Base-by-base conservation (phyloP, 2,113 vertebrate genomes). In the Crotalus viridis region DNA sequence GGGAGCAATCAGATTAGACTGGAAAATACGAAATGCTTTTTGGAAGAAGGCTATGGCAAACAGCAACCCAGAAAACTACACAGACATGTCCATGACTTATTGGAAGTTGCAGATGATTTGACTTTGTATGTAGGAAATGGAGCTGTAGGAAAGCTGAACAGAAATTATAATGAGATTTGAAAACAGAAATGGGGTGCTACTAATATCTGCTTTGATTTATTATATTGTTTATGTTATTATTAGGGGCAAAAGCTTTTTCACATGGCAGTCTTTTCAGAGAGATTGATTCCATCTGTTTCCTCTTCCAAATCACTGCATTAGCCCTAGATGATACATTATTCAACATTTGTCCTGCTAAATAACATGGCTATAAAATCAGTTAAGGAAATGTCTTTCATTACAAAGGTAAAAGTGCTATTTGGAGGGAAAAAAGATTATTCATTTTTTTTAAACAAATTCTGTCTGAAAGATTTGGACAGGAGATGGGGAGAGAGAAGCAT, bases 201-300 rank as follows among this genome's bases (percentile, higher is more conserved):
- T 43, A 54, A 88, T 64, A n/a, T 54, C 13, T 33, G 93, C 93
- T 90, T 94, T 87, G 92, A 94, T 57, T 93, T 93, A 90, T 85
- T 95, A 81, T 22, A 93, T 93, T 95, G 85, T 92, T 90, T 52
- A 93, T 88, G 89, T 48, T 33, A n/a, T 48, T 26, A 28, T 69
- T 55, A 85, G 52, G 48, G 89, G 69, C 28, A 9, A 87, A 93
- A 89, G 91, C 89, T 95, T 94, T 93, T 93, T 94, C 91, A 92
- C 96, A 96, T 95, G 94, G 88, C 91, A 94, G 95, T 92, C 10
- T 94, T 85, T 64, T 4, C 93, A 96, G 93, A 24, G 17, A 91
- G 86, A 5, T 90, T 90, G 28, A 22, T 74, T 46, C 87, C 94
- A 94, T 55, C 87, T 19, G 7, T 19, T 95, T 92, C 48, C 93